Conservation (phyloP, 2,888 invertebrate species). For the Pantelozetes paolii region DNA sequence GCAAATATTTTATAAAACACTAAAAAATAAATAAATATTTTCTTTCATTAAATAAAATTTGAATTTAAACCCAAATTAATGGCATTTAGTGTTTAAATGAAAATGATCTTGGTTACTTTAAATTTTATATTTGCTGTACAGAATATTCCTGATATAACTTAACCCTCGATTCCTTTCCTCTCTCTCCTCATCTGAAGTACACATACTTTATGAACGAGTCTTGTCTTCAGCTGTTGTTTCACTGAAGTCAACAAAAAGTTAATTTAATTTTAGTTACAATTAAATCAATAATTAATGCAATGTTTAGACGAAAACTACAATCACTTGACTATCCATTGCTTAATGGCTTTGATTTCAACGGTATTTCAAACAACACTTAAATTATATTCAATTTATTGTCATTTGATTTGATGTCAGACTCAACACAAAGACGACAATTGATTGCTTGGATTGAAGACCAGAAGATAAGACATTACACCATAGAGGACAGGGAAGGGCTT, state of each 20-base stretch:
- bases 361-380: conserved; percentile 55
- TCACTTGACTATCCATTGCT: conserved; percentile 73
- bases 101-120: too few relatives aligned
- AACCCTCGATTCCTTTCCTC: too few relatives aligned
- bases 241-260: not conserved
- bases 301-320: conserved; percentile 71
- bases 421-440: conserved; percentile 70
- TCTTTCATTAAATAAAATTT: too few relatives aligned
- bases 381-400: not conserved
- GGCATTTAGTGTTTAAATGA: too few relatives aligned
- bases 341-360: conserved; percentile 65
- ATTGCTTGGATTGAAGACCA: conserved; percentile 89
- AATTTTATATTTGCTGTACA: too few relatives aligned
- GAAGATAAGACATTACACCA: conserved; percentile 79
- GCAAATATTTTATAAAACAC: too few relatives aligned
- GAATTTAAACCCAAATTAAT: too few relatives aligned
- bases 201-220: too few relatives aligned
- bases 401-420: conserved; percentile 60
- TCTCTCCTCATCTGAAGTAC: too few relatives aligned
- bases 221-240: too few relatives aligned
- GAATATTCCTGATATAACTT: too few relatives aligned
- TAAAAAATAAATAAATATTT: too few relatives aligned
- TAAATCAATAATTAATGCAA: conserved; percentile 50
- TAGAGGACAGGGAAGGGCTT: conserved; percentile 71
- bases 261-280: not conserved